These are phyloP conservation scores for Perca fluviatilis DNA, from an alignment of 2,113 vertebrate species.

Conservation along the genomic window DNA sequence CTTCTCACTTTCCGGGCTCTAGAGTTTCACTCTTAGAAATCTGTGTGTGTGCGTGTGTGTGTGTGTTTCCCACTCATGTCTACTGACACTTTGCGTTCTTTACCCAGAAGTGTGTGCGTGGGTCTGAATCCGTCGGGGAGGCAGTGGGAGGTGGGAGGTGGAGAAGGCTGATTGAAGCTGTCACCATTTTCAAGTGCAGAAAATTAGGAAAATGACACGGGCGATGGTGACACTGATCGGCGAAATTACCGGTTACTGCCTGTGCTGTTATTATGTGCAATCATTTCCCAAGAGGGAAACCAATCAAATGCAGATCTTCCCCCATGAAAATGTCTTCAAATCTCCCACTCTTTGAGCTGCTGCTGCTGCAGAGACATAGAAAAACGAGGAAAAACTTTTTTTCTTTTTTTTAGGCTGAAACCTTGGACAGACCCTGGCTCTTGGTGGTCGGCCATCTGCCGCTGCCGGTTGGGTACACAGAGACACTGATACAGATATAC, in stretches of 20 bases:
- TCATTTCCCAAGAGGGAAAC: conserved; percentile 8
- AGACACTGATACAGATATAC: too few species aligned
- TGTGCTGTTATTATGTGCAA: conserved; percentile 23
- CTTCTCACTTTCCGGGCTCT: too few species aligned
- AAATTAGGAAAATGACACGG: conserved; percentile 24
- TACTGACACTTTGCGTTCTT: too few species aligned
- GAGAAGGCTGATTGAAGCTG: neutral
- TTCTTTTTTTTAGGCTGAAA: too few species aligned
- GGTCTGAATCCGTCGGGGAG: neutral
- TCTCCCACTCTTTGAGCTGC: neutral
- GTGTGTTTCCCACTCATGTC: neutral
- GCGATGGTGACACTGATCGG: conserved; percentile 13
- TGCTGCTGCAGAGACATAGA: neutral
- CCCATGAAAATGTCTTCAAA: neutral
- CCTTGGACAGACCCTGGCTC: too few species aligned
- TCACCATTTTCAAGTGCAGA: conserved; percentile 34
- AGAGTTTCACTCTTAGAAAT: too few species aligned
- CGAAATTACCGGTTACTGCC: conserved; percentile 2
- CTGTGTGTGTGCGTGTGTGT: neutral
- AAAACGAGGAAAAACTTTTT: too few species aligned
- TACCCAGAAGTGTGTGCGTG: neutral
- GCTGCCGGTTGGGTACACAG: too few species aligned
- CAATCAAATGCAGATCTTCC: neutral
- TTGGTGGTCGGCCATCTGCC: too few species aligned
- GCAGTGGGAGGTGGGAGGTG: conserved; percentile 9